Base-by-base conservation (phyloP, 53 echinoderm and acorn worm species). In the Echinometra lucunter region DNA sequence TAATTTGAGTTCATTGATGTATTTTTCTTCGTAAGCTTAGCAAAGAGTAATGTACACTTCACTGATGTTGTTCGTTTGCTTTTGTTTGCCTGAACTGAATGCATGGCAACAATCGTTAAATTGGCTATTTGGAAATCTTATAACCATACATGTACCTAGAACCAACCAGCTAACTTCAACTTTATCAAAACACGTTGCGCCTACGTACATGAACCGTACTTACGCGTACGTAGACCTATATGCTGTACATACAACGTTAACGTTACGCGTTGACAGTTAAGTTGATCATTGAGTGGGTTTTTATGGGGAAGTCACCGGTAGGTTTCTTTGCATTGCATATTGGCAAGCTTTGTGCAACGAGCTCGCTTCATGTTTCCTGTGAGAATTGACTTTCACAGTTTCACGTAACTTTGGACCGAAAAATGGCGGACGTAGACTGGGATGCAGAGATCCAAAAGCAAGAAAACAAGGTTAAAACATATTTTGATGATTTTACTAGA, bases 381-480 rank as follows among this genome's bases (percentile, higher is more conserved):
- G 17, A 5, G 53, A 9, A 11, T 53, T 5, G 82, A 2, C 44
- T 44, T 19, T 12, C 10, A 19, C 27, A n/a, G 32, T 58, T 21
- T 32, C 60, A 89, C 1, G 56, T 8, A 32, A 58, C 21, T 12
- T 3, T 7, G 56, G 15, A 35, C 6, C 34, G 42, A 13, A 44
- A 91, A 23, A 91, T 91, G 91, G 66, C 91, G 44, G 70, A 91
- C 5, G 72, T 91, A 42, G 37, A 91, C 49, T 91, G 91, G 91
- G 91, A 91, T 69, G 91, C 42, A 45, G 91, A 42, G 45, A 91
- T 91, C 28, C 30, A 66, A 13, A 45, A 91, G 47, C 91, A 91
- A 37, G 91, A 91, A 45, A 49, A 42, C 15, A 69, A 69, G 91
- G 91, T 69, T 3, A 66, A 49, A 66, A 44, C 13, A 28, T 30